A percentile compares a stretch with the other conserved stretches of the same genome.
phyloP scores from a whole-genome alignment of 1,140 invertebrate genomes.

The Cyclargus thomasi region DNA sequence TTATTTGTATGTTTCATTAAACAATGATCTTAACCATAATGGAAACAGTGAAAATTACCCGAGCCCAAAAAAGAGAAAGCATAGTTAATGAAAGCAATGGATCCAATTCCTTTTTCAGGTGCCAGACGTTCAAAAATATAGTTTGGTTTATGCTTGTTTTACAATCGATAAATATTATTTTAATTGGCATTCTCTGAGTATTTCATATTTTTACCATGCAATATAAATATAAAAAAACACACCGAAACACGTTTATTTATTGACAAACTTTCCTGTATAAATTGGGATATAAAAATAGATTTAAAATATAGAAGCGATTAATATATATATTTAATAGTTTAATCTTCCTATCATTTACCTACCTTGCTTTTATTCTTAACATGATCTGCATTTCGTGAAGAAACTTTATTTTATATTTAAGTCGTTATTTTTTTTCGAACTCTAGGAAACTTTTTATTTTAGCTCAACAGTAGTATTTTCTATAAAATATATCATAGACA shows the following conservation, averaged over 20 bases:
- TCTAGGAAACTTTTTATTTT: neutral
- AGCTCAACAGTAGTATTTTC: neutral
- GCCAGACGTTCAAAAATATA: neutral
- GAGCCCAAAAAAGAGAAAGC: too few relatives aligned
- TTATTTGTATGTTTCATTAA: too few relatives aligned
- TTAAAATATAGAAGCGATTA: neutral
- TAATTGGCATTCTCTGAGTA: neutral
- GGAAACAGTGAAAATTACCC: too few relatives aligned
- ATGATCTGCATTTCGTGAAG: neutral
- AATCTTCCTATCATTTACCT: too few relatives aligned
- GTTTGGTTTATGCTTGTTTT: neutral
- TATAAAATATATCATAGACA: constrained; percentile 25
- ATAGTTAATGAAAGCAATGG: too few relatives aligned
- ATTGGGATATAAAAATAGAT: too few relatives aligned
- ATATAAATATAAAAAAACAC: too few relatives aligned
- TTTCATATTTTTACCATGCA: neutral
- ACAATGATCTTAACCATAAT: too few relatives aligned
- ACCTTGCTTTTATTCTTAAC: neutral
- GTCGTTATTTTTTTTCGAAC: too few relatives aligned
- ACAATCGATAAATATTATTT: neutral
- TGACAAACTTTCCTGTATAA: too few relatives aligned
- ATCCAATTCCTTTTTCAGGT: neutral
- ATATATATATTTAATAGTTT: too few relatives aligned
- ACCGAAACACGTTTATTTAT: too few relatives aligned
- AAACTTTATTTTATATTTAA: neutral